A percentile compares a stretch with the other conserved stretches of the same genome.
Evolutionary conservation across 2,888 invertebrate species (phyloP).

Genomic region (Yponomeuta evonymella): DNA sequence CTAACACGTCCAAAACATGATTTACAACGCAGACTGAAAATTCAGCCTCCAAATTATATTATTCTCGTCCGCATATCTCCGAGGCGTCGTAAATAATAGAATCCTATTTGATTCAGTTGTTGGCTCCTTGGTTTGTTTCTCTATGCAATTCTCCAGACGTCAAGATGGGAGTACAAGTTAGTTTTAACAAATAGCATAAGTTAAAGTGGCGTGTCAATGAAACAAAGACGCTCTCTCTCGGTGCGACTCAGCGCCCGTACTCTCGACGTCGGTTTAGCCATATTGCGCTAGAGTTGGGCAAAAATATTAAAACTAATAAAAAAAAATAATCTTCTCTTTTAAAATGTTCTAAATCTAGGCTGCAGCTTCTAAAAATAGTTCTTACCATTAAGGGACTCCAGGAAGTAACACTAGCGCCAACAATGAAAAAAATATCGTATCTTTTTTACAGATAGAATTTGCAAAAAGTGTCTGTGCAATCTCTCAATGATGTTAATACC

Average conservation of each 20-base stretch:
- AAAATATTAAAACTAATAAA: no score
- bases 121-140: not conserved
- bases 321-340: no score
- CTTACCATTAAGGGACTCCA: no score
- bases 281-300: no score
- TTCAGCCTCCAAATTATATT: not conserved
- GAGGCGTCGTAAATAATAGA: constrained; percentile 16
- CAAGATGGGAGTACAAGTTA: not conserved
- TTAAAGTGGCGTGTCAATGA: constrained; percentile 18
- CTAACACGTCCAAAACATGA: not conserved
- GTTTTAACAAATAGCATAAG: constrained; percentile 11
- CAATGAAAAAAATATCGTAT: no score
- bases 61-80: constrained; percentile 2
- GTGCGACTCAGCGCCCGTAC: not conserved
- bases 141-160: constrained; percentile 9
- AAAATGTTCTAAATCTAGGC: no score
- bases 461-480: no score
- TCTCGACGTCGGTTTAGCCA: no score
- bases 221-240: constrained; percentile 6
- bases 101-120: constrained; percentile 18
- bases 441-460: no score
- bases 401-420: no score
- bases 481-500: no score
- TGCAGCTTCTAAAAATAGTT: no score
- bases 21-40: not conserved